Base-by-base conservation (phyloP, 1,140 invertebrate species). In the Zaprionus ghesquierei region DNA sequence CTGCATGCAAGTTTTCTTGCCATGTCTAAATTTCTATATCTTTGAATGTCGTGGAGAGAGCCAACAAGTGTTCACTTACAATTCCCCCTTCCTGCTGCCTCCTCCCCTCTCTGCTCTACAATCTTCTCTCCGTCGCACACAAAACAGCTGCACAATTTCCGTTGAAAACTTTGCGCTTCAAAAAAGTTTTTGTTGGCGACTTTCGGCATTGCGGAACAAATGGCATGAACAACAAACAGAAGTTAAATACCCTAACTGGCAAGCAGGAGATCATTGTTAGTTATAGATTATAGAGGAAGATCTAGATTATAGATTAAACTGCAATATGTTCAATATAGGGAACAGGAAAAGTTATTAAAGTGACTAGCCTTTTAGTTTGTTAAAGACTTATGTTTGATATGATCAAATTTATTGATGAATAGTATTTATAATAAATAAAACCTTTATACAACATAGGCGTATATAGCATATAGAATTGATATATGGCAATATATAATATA, bases 71-170 rank as follows among this genome's bases (percentile, higher is more conserved):
- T 58, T 53, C 51, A 35, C 22, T 33, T 13, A 22, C 18, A 27
- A 27, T 31, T 6, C 49, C 22, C 54, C 2, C 60, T 61, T 44
- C 33, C 49, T 25, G 2, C 33, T 5, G 12, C 10, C 13, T 38
- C 22, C 22, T 12, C 15, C 8, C 2, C 5, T 5, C 31, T 18
- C 18, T 25, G 0, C 22, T 4, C 23, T 13, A 10, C 54, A 1
- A 12, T 8, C 29, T 44, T 9, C 35, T 44, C 62, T 62, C 66
- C 69, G 59, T 59, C 68, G 55, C 70, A 62, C 77, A 74, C 72
- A 89, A 87, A 87, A 89, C 84, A 87, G 84, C 84, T 87, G 84
- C 84, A 89, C 76, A 84, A 80, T 87, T 87, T 87, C 84, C 82
- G 82, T 71, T 69, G 72, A 44, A 86, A 86, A 86, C 79, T 86